Conservation (phyloP, 2,797 vertebrate genomes). For the Myripristis jacobus region DNA sequence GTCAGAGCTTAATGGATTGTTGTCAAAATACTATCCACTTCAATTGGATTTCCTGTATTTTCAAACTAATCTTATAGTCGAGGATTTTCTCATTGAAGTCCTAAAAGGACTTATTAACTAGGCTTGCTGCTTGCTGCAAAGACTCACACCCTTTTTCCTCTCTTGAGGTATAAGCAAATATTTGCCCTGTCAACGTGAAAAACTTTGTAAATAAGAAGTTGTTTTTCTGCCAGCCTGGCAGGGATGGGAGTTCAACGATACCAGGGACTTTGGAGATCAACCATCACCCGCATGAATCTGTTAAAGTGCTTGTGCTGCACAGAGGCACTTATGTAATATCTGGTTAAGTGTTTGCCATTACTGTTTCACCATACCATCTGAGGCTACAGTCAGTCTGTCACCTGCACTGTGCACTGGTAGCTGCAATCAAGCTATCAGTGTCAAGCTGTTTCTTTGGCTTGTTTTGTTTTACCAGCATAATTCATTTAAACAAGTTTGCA, state of each 20-base stretch:
- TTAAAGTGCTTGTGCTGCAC: slow-evolving; percentile 42
- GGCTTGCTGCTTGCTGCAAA: slow-evolving; percentile 1
- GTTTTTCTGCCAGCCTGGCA: slow-evolving; percentile 43
- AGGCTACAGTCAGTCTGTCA: slow-evolving; percentile 1
- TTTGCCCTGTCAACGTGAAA: slow-evolving; percentile 54
- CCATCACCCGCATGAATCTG: slow-evolving; percentile 17
- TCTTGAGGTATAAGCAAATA: slow-evolving; percentile 13
- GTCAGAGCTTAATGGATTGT: background rate
- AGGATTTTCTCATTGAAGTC: background rate
- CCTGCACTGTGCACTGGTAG: background rate
- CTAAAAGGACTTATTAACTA: background rate
- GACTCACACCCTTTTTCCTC: background rate
- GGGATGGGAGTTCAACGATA: slow-evolving; percentile 42
- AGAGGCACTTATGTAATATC: slow-evolving; percentile 43
- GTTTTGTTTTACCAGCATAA: slow-evolving; percentile 24
- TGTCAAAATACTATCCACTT: slow-evolving; percentile 1
- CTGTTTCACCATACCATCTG: slow-evolving; percentile 1
- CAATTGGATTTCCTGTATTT: background rate
- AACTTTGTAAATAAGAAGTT: slow-evolving; percentile 46
- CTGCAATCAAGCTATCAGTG: slow-evolving; percentile 2
- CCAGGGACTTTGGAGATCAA: background rate
- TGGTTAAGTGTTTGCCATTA: background rate
- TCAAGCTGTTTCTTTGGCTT: background rate
- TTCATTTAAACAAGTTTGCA: background rate
- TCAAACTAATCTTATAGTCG: background rate